Evolutionary conservation across 2,797 vertebrate species (phyloP), one percentile per base, ranked within the genome.

Genomic region (Sebastes oblongus): DNA sequence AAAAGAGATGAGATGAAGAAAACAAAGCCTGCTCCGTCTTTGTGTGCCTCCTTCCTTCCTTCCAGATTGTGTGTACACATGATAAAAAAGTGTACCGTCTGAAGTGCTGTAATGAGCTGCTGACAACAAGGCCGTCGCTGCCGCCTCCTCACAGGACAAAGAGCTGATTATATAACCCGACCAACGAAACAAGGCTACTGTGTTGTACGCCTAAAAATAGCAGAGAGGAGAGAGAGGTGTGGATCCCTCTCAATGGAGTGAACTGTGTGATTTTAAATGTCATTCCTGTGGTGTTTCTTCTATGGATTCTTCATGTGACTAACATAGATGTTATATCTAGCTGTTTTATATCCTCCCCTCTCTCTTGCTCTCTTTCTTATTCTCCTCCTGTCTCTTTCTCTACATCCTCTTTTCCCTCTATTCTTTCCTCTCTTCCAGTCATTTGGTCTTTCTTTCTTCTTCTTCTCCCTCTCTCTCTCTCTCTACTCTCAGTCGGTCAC

Each of bases 21-120:
- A 66, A 55, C 22, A 60, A 65, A 54, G 3, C 6, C 11, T 3
- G 4, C 18, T 36, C 6, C 1, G 16, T 29, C 18, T 18, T 24
- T 8, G 5, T 52, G 22, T 56, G 16, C 14, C 27, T 62, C n/a
- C 32, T 7, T 67, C 30, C 62, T 7, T 67, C 25, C 32, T 11
- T 34, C 32, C 42, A 83, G 30, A 68, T n/a, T 10, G 69, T 75
- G 69, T 75, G 66, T 66, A 27, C 20, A 27, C 27, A 32, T 0
- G 42, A 73, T 56, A 52, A 22, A 52, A 36, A 36, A 68, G 78
- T 81, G 82, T 56, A 65, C 52, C 67, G 24, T 83, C 59, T 88
- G 73, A 85, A 74, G 72, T 25, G 67, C 24, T 60, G 66, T 81
- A 81, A 86, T 60, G 82, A 89, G 85, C 56, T 5, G 76, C 76